A percentile compares a stretch with the other conserved stretches of the same genome.
Conservation (phyloP, 1,140 invertebrate genomes). For the Rhizoglyphus robini region DNA sequence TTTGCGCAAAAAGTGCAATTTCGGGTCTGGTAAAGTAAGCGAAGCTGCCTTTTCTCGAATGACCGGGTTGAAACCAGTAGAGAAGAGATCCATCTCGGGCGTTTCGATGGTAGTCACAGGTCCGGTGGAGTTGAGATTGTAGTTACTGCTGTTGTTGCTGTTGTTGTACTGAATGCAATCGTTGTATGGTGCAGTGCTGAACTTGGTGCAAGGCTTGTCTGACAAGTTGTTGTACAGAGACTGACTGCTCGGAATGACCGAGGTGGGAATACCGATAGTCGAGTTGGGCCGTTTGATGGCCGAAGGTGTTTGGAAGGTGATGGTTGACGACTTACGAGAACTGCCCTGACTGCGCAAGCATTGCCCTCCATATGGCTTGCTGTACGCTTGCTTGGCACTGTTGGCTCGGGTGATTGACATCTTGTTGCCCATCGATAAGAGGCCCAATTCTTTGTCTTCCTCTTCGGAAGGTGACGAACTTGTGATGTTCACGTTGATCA, state of each 20-base stretch:
- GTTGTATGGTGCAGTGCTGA: neutral
- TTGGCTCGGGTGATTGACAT: conserved; percentile 8
- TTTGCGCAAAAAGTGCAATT: conserved; percentile 10
- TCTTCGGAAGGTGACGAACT: conserved; percentile 7
- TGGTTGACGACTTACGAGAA: conserved; percentile 13
- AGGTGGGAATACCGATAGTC: conserved; percentile 12
- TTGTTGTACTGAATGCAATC: neutral
- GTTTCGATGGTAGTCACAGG: neutral
- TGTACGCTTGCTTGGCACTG: neutral
- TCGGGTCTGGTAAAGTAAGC: conserved; percentile 8
- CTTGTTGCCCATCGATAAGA: neutral
- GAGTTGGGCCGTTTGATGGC: conserved; percentile 16
- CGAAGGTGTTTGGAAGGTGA: neutral
- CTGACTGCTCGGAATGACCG: neutral
- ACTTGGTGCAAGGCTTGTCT: neutral
- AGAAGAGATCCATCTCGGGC: neutral
- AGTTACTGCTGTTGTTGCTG: conserved; percentile 6
- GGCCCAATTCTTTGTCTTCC: neutral
- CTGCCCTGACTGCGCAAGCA: neutral
- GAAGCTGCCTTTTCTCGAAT: conserved; percentile 18
- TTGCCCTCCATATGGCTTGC: neutral
- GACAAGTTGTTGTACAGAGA: too few relatives aligned
- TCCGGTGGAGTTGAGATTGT: neutral
- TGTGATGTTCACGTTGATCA: conserved; percentile 14
- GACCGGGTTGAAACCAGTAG: neutral